phyloP scores from a whole-genome alignment of 2,797 vertebrate genomes.

The Fringilla coelebs region DNA sequence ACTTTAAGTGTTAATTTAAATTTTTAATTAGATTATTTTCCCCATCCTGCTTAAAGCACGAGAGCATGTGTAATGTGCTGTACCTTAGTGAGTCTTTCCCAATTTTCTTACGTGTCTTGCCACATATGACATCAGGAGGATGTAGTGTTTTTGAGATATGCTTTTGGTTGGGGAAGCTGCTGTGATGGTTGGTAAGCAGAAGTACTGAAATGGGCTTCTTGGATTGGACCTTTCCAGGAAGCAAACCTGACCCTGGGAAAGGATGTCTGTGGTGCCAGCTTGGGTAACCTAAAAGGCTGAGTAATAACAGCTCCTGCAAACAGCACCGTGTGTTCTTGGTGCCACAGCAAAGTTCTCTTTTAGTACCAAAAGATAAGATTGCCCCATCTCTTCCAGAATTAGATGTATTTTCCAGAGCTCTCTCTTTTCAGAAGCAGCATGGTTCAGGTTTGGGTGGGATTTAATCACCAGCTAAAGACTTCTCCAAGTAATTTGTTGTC shows the following conservation, averaged over 20 bases:
- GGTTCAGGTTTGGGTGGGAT: not conserved
- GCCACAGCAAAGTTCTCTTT: not conserved
- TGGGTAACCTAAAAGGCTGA: fast-evolving
- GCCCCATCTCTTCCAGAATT: not conserved
- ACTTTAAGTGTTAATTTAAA: not conserved
- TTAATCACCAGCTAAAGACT: not conserved
- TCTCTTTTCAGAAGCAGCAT: not conserved
- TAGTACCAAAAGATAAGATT: not conserved
- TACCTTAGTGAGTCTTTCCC: not conserved
- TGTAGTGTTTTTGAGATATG: fast-evolving
- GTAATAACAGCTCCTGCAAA: too few species aligned
- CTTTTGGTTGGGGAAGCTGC: not conserved
- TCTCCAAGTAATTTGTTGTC: not conserved
- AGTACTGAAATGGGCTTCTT: not conserved
- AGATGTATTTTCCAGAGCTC: not conserved
- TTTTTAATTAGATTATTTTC: not conserved
- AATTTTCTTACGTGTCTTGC: fast-evolving
- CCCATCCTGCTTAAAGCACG: not conserved
- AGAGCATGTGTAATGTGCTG: fast-evolving
- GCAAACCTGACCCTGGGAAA: not conserved
- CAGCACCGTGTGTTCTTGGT: fast-evolving
- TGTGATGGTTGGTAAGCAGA: not conserved
- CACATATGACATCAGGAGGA: not conserved
- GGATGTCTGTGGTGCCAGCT: fast-evolving
- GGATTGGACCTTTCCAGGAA: not conserved